A percentile compares a stretch with the other conserved stretches of the same genome.
These are phyloP conservation scores for Mobula hypostoma DNA, from an alignment of 2,113 vertebrate genomes.

Conservation along the genomic window DNA sequence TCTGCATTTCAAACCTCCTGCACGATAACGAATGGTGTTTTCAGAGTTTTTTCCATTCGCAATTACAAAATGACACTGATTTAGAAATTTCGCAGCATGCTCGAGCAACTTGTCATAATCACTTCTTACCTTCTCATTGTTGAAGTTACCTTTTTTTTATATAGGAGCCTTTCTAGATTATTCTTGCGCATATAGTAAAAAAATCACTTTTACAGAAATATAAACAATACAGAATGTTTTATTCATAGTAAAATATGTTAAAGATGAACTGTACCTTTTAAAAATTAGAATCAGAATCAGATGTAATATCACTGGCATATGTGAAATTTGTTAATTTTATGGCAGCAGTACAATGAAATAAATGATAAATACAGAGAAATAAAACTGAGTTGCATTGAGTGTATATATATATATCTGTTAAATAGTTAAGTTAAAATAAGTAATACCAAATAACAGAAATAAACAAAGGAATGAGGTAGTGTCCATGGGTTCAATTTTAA, in stretches of 20 bases:
- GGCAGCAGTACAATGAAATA: too few relatives aligned
- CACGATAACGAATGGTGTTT: background rate
- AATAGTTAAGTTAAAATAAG: too few relatives aligned
- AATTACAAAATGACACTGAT: background rate
- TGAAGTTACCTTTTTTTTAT: background rate
- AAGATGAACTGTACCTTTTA: background rate
- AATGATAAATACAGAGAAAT: too few relatives aligned
- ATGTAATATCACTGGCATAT: too few relatives aligned
- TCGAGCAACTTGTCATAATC: background rate
- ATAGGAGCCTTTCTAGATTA: background rate
- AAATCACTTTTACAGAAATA: slow-evolving; percentile 10
- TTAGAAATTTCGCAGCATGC: background rate
- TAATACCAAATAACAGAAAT: too few relatives aligned
- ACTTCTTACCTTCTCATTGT: background rate
- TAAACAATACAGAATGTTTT: background rate
- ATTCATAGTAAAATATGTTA: background rate
- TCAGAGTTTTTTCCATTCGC: background rate
- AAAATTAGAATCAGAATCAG: background rate
- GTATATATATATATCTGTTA: too few relatives aligned
- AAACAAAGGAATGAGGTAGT: too few relatives aligned
- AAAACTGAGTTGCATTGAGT: too few relatives aligned
- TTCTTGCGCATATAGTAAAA: background rate
- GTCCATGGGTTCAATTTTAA: too few relatives aligned
- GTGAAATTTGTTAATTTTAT: too few relatives aligned
- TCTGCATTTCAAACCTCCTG: background rate